phyloP scores from a whole-genome alignment of 2,888 invertebrate genomes.

The Pheosia tremula region DNA sequence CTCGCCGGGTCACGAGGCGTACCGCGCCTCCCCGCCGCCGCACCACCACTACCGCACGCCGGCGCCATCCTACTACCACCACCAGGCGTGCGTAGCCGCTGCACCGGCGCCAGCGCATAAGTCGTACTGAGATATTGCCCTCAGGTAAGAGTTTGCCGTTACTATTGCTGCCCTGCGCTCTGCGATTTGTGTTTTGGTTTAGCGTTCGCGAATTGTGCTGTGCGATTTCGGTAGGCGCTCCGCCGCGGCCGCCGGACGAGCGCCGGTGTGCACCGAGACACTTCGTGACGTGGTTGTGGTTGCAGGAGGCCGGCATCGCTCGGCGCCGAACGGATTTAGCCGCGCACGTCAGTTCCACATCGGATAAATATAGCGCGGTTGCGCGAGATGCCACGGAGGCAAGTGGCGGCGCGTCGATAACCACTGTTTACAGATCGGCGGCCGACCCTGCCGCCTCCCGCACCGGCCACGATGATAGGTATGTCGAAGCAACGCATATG shows the following conservation, averaged over 20 bases:
- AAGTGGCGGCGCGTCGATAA: constrained; percentile 81
- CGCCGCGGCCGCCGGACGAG: constrained; percentile 49
- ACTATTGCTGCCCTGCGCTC: constrained; percentile 45
- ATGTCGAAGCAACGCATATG: constrained; percentile 68
- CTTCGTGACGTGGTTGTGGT: constrained; percentile 80
- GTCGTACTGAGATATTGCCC: constrained; percentile 75
- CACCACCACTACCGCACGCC: constrained; percentile 80
- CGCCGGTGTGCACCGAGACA: constrained; percentile 57
- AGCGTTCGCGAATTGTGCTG: constrained; percentile 68
- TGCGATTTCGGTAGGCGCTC: constrained; percentile 62
- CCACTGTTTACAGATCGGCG: constrained; percentile 82
- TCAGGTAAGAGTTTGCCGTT: constrained; percentile 62
- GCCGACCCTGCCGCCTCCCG: constrained; percentile 78
- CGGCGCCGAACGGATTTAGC: constrained; percentile 82
- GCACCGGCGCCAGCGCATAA: constrained; percentile 78
- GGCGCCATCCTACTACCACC: constrained; percentile 81
- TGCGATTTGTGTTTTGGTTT: constrained; percentile 56
- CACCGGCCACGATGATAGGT: constrained; percentile 75
- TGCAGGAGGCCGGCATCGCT: constrained; percentile 79
- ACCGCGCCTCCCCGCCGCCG: constrained; percentile 74
- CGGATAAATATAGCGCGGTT: constrained; percentile 81
- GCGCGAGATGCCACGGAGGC: constrained; percentile 77
- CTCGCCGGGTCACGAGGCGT: constrained; percentile 70
- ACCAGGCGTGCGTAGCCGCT: constrained; percentile 85
- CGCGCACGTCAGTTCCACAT: constrained; percentile 77